A percentile compares a stretch with the other conserved stretches of the same genome.
Evolutionary conservation across 2,888 invertebrate species (phyloP).

Genomic region (Gymnoscelis rufifasciata): DNA sequence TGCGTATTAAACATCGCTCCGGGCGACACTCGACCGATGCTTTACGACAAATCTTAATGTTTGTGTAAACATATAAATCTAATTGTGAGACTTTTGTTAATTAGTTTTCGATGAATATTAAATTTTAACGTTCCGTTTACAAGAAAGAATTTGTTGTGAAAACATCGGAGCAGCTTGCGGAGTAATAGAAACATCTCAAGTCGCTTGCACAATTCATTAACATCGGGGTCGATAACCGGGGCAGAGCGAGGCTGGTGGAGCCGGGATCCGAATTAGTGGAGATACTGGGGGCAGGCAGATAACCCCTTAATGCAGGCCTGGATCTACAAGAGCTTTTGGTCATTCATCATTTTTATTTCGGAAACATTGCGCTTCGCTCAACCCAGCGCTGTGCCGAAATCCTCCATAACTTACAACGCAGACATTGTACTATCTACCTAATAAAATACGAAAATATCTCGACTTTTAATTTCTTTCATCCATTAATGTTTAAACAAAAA

Average conservation of each 20-base stretch:
- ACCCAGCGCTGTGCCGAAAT: not conserved
- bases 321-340: conserved; percentile 37
- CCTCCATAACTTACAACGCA: not conserved
- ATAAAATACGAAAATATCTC: not conserved
- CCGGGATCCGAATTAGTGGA: conserved; percentile 58
- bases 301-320: conserved; percentile 62
- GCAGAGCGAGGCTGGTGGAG: conserved; percentile 35
- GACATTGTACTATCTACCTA: not conserved
- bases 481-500: conserved; percentile 22
- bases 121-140: conserved; percentile 23
- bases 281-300: conserved; percentile 40
- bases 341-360: conserved; percentile 32
- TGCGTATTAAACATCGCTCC: conserved; percentile 14
- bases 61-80: conserved; percentile 36
- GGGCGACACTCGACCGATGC: conserved; percentile 24
- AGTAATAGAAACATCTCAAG: conserved; percentile 56
- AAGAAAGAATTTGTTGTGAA: conserved; percentile 19
- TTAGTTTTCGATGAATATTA: conserved; percentile 48
- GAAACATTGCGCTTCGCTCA: conserved; percentile 10
- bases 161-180: conserved; percentile 18
- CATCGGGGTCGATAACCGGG: conserved; percentile 68
- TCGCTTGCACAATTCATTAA: conserved; percentile 69
- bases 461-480: not conserved
- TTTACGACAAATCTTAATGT: conserved; percentile 26
- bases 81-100: conserved; percentile 58